Conservation (phyloP, 2,888 invertebrate genomes). For the Perizoma affinitatum region DNA sequence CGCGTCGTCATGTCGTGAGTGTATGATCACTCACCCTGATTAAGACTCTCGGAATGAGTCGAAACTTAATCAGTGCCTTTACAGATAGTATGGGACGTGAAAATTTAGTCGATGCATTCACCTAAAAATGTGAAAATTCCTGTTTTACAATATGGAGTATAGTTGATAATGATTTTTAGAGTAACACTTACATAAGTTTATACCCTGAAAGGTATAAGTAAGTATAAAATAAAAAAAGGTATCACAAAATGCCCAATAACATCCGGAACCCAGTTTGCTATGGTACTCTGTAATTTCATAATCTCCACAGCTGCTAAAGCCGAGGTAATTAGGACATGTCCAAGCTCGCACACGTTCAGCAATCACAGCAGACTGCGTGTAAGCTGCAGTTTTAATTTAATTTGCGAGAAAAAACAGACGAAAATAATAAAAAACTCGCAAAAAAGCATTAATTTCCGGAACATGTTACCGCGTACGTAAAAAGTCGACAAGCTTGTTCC, state of each 20-base stretch:
- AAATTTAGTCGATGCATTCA: no score
- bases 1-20: no score
- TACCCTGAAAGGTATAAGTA: no score
- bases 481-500: slow-evolving; percentile 31
- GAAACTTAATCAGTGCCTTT: no score
- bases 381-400: slow-evolving; percentile 37
- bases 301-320: slow-evolving; percentile 15
- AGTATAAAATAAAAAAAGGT: no score
- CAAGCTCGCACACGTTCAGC: slow-evolving; percentile 21
- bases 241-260: neutral
- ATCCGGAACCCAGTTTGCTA: neutral
- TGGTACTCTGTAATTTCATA: slow-evolving; percentile 13
- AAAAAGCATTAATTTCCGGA: slow-evolving; percentile 37
- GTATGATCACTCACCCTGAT: no score
- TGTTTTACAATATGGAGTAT: no score
- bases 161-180: no score
- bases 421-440: slow-evolving; percentile 24
- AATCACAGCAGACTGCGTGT: slow-evolving; percentile 20
- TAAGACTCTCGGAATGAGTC: no score
- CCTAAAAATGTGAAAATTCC: no score
- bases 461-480: slow-evolving; percentile 31
- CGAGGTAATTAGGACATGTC: slow-evolving; percentile 24
- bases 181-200: neutral
- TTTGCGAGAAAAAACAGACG: slow-evolving; percentile 29
- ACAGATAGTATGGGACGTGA: no score